Conservation (phyloP, 2,888 invertebrate species). For the Xanthia togata region DNA sequence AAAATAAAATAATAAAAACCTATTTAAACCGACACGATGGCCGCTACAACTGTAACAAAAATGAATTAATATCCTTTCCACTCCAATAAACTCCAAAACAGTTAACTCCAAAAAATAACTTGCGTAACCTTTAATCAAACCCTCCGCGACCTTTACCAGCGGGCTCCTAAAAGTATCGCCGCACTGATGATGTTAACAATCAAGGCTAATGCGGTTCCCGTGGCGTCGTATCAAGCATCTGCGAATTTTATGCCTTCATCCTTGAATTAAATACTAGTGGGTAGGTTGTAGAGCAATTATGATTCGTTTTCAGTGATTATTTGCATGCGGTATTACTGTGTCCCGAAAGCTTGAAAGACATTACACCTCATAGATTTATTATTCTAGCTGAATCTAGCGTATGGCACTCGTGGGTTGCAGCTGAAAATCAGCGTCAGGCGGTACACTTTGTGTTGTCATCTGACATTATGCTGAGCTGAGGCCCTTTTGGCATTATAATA, state of each 20-base stretch:
- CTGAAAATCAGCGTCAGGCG: no score
- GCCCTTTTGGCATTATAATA: no score
- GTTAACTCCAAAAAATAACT: background rate
- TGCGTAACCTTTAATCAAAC: background rate
- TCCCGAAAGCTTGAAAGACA: background rate
- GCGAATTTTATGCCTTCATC: slow-evolving; percentile 50
- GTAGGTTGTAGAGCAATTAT: slow-evolving; percentile 31
- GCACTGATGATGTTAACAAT: slow-evolving; percentile 67
- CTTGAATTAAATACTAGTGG: slow-evolving; percentile 55
- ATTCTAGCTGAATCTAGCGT: no score
- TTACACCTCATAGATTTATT: no score
- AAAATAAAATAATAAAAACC: no score
- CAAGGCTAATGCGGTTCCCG: slow-evolving; percentile 64
- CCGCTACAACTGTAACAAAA: no score
- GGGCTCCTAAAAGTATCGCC: slow-evolving; percentile 57
- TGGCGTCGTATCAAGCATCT: slow-evolving; percentile 60
- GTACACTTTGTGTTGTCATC: no score
- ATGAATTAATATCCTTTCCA: no score
- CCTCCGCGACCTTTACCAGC: slow-evolving; percentile 38
- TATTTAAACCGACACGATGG: no score
- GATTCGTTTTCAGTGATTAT: slow-evolving; percentile 22
- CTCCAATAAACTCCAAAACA: background rate
- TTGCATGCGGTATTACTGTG: background rate
- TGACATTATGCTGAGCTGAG: no score
- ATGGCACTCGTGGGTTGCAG: no score